Evolutionary conservation across 2,888 invertebrate species (phyloP).

Genomic region (Monopis laevigella): DNA sequence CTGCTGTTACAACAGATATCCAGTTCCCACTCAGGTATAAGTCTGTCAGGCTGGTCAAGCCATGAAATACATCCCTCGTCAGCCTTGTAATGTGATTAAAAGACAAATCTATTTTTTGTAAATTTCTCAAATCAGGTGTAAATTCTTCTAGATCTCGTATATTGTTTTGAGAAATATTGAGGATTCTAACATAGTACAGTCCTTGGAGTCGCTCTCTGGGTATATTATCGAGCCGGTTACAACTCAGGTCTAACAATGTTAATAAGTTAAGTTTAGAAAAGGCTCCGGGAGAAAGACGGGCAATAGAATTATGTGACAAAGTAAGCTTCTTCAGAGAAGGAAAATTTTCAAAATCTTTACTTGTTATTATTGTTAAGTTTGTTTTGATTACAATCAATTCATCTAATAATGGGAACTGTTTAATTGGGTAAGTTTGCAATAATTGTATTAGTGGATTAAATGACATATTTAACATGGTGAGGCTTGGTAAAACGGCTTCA

Average conservation of each 20-base stretch:
- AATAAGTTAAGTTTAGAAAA: constrained; percentile 81
- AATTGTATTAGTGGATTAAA: constrained; percentile 82
- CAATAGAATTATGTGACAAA: constrained; percentile 77
- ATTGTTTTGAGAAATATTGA: constrained; percentile 87
- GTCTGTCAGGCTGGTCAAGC: constrained; percentile 80
- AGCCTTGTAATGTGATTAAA: constrained; percentile 84
- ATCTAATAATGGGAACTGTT: constrained; percentile 80
- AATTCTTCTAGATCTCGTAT: constrained; percentile 85
- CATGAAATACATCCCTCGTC: constrained; percentile 78
- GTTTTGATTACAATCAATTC: constrained; percentile 83
- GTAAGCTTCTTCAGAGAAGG: constrained; percentile 80
- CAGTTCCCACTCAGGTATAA: constrained; percentile 84
- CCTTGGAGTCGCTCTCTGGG: constrained; percentile 87
- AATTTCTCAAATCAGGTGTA: constrained; percentile 76
- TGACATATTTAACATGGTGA: constrained; percentile 83
- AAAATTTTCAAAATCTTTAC: constrained; percentile 86
- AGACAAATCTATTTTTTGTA: constrained; percentile 84
- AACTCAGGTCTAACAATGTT: constrained; percentile 80
- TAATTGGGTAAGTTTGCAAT: constrained; percentile 74
- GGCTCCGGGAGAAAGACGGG: constrained; percentile 84
- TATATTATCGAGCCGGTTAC: constrained; percentile 83
- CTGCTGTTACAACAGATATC: constrained; percentile 79
- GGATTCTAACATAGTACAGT: constrained; percentile 73
- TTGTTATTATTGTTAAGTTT: constrained; percentile 83
- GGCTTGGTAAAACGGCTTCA: constrained; percentile 74